These are phyloP conservation scores for Octonoba sinensis DNA, from an alignment of 2,888 invertebrate species.

Conservation along the genomic window DNA sequence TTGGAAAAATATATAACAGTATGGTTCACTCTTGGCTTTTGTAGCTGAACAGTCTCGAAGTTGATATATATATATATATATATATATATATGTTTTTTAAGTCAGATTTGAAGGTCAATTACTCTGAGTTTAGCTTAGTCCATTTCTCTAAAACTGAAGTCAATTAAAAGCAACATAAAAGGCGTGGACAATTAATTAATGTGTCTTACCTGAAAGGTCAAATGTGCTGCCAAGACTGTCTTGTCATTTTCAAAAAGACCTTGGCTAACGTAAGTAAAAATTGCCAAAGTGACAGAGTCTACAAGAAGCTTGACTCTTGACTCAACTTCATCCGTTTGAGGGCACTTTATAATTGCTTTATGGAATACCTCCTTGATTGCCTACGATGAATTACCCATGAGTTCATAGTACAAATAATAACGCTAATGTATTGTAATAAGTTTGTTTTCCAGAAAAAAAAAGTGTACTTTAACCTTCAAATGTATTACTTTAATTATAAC, in stretches of 20 bases:
- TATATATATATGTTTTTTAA: no score
- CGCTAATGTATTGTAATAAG: no score
- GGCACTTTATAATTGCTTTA: conserved; percentile 92
- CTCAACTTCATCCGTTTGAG: conserved; percentile 83
- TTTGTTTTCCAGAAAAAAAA: no score
- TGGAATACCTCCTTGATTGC: conserved; percentile 98
- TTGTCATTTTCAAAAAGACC: conserved; percentile 97
- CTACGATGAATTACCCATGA: conserved; percentile 73
- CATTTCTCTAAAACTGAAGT: no score
- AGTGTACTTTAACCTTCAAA: no score
- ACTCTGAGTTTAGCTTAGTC: no score
- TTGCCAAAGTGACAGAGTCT: conserved; percentile 93
- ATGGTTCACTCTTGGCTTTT: no score
- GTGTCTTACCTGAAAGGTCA: conserved; percentile 88
- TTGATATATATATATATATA: no score
- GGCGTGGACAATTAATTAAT: not conserved
- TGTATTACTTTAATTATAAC: not conserved
- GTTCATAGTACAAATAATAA: no score
- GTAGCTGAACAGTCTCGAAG: no score
- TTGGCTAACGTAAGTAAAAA: conserved; percentile 93
- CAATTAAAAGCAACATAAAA: not conserved
- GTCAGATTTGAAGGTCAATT: no score
- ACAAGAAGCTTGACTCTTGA: conserved; percentile 88
- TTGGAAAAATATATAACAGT: no score
- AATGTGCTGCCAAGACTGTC: conserved; percentile 94